A percentile compares a stretch with the other conserved stretches of the same genome.
Conservation (phyloP, 2,888 invertebrate genomes). For the Limnephilus lunatus region DNA sequence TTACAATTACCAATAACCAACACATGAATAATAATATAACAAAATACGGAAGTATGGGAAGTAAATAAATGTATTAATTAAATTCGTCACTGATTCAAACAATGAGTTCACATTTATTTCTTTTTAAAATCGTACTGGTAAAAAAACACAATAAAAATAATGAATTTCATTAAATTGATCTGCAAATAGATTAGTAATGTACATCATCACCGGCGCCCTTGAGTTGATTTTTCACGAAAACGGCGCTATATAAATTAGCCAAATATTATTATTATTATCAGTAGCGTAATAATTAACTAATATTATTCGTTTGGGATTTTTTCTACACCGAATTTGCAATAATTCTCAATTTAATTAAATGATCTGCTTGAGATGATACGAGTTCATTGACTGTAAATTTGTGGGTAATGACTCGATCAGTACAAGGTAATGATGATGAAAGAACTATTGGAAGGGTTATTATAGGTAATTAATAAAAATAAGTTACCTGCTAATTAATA, state of each 20-base stretch:
- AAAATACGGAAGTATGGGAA: no score
- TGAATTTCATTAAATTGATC: not conserved
- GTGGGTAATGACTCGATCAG: slow-evolving; percentile 10
- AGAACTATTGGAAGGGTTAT: no score
- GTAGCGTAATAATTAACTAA: not conserved
- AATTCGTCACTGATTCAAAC: no score
- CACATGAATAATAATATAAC: no score
- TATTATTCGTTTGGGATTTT: not conserved
- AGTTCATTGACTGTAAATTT: slow-evolving; percentile 9
- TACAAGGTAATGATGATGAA: slow-evolving; percentile 6
- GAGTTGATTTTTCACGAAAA: no score
- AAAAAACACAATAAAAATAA: not conserved
- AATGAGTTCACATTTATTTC: not conserved
- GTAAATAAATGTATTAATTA: no score
- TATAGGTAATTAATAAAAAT: no score
- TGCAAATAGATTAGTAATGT: not conserved
- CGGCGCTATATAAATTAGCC: no score
- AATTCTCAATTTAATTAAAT: not conserved
- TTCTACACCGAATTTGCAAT: not conserved
- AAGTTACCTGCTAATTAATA: no score
- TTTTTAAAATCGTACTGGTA: not conserved
- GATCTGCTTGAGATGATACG: slow-evolving; percentile 30
- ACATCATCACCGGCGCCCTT: no score
- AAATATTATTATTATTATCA: no score
- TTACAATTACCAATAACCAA: no score